Conservation (phyloP, 2,888 invertebrate species). For the Hydropsyche betteni region DNA sequence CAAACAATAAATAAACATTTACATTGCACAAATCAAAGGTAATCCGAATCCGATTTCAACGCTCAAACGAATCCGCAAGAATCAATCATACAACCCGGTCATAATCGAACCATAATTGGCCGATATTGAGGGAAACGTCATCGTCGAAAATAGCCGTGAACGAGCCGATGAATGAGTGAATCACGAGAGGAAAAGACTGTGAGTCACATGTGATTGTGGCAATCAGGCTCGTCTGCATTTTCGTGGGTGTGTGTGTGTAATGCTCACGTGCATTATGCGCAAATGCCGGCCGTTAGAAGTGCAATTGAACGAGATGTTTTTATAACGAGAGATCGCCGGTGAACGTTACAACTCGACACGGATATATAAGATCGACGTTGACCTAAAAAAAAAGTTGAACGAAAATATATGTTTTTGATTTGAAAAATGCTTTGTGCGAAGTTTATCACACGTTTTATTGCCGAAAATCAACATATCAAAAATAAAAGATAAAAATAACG, state of each 20-base stretch:
- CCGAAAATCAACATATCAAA: too few relatives aligned
- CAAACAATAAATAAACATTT: not conserved
- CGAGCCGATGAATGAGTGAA: slow-evolving; percentile 6
- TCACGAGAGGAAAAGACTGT: slow-evolving; percentile 7
- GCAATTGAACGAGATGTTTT: too few relatives aligned
- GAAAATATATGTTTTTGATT: too few relatives aligned
- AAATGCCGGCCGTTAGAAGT: too few relatives aligned
- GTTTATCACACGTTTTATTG: too few relatives aligned
- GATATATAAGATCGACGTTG: too few relatives aligned
- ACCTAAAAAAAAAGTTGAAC: too few relatives aligned
- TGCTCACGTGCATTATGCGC: too few relatives aligned
- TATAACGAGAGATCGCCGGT: too few relatives aligned
- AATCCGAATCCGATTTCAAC: not conserved
- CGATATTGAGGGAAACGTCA: slow-evolving; percentile 9
- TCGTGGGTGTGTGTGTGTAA: not conserved
- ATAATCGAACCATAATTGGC: slow-evolving; percentile 11
- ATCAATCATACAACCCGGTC: not conserved
- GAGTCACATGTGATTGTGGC: slow-evolving; percentile 15
- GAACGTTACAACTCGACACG: too few relatives aligned
- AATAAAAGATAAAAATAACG: too few relatives aligned
- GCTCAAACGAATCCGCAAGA: not conserved
- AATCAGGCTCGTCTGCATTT: slow-evolving; percentile 5
- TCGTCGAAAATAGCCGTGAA: slow-evolving; percentile 14
- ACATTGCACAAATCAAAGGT: not conserved
- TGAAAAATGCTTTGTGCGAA: too few relatives aligned